Conservation (phyloP, 2,113 vertebrate species). For the Clinocottus analis region DNA sequence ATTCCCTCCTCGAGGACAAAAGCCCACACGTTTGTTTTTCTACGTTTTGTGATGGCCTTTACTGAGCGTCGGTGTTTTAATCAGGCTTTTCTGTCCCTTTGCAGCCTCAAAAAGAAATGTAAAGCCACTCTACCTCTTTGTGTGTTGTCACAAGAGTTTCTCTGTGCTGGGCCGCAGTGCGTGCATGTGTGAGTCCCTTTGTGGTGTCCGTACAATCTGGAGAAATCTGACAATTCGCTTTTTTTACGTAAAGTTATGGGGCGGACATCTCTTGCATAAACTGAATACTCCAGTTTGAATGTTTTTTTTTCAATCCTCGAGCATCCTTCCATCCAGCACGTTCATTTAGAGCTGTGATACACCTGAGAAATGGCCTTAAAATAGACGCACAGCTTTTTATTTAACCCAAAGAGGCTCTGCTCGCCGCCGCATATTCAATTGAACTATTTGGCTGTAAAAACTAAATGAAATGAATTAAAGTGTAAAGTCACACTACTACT, state of each 20-base stretch:
- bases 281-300: background rate
- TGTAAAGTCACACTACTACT: no score
- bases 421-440: no score
- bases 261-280: background rate
- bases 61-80: background rate
- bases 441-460: no score
- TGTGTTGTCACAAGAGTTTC: background rate
- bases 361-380: conserved; percentile 15
- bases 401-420: background rate
- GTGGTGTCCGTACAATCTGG: no score
- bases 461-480: no score
- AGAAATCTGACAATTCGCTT: no score
- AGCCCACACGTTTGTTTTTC: background rate
- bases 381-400: background rate
- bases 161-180: no score
- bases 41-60: background rate
- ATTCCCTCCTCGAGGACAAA: background rate
- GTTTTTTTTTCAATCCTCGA: conserved; percentile 12
- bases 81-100: background rate
- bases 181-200: no score
- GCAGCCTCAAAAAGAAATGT: background rate
- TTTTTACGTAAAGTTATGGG: no score
- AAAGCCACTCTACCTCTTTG: background rate
- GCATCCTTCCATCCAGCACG: background rate
- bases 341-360: background rate